Evolutionary conservation across 2,888 invertebrate genomes (phyloP).

Genomic region (Tromatobia lineatoria): DNA sequence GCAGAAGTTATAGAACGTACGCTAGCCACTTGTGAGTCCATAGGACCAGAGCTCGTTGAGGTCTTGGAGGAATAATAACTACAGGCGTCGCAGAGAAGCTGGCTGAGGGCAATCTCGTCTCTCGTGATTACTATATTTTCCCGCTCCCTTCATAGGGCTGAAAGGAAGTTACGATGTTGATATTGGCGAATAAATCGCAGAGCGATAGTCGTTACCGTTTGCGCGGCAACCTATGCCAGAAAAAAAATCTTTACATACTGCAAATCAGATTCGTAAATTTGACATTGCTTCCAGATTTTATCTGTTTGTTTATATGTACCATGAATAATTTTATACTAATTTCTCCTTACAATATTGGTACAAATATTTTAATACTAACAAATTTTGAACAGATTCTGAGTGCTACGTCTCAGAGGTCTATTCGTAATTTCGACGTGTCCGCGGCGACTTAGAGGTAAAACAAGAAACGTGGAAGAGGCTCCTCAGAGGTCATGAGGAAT

Average conservation of each 20-base stretch:
- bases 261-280: neutral
- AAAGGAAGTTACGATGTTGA: slow-evolving; percentile 43
- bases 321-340: too few species aligned
- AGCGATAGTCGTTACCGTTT: slow-evolving; percentile 2
- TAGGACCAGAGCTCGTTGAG: neutral
- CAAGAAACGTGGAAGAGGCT: too few species aligned
- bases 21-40: slow-evolving; percentile 13
- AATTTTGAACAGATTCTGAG: too few species aligned
- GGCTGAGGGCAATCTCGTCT: slow-evolving; percentile 50
- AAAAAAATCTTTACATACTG: slow-evolving; percentile 8
- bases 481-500: too few species aligned
- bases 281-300: too few species aligned
- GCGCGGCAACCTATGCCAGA: neutral
- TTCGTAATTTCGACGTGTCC: too few species aligned
- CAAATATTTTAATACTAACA: too few species aligned
- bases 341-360: too few species aligned
- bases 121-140: slow-evolving; percentile 50
- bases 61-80: slow-evolving; percentile 10
- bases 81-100: neutral
- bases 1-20: neutral
- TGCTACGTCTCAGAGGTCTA: too few species aligned
- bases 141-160: neutral
- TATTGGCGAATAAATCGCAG: slow-evolving; percentile 24
- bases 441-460: too few species aligned
- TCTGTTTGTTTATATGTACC: too few species aligned